phyloP scores from a whole-genome alignment of 2,113 vertebrate genomes.

The Neodon shergylaensis region DNA sequence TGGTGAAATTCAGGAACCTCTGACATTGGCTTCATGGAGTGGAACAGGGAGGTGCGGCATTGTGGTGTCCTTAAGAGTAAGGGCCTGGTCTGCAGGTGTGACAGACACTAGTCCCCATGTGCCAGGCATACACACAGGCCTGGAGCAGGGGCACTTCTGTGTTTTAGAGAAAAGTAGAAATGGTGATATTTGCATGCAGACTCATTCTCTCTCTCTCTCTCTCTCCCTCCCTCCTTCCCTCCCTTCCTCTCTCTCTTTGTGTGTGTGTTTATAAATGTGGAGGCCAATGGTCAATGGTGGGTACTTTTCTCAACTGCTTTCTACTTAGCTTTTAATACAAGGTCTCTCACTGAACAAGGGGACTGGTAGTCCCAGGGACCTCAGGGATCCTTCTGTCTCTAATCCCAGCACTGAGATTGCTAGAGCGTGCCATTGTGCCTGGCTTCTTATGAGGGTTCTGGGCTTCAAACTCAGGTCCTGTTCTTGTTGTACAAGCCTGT shows the following conservation, averaged over 20 bases:
- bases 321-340: background rate
- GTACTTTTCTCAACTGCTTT: background rate
- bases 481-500: background rate
- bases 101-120: accelerated
- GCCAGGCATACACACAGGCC: background rate
- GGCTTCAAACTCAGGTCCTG: background rate
- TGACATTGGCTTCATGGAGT: background rate
- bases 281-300: background rate
- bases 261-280: background rate
- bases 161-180: background rate
- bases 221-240: too few species aligned
- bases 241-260: background rate
- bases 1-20: background rate
- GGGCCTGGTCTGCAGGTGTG: background rate
- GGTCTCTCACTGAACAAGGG: background rate
- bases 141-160: accelerated
- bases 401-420: too few species aligned
- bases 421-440: background rate
- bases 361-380: too few species aligned
- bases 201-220: background rate
- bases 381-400: background rate
- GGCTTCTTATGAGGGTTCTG: background rate
- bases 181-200: background rate
- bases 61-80: background rate
- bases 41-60: too few species aligned